Base-by-base conservation (phyloP, 2,113 vertebrate species). In the Psophia crepitans region DNA sequence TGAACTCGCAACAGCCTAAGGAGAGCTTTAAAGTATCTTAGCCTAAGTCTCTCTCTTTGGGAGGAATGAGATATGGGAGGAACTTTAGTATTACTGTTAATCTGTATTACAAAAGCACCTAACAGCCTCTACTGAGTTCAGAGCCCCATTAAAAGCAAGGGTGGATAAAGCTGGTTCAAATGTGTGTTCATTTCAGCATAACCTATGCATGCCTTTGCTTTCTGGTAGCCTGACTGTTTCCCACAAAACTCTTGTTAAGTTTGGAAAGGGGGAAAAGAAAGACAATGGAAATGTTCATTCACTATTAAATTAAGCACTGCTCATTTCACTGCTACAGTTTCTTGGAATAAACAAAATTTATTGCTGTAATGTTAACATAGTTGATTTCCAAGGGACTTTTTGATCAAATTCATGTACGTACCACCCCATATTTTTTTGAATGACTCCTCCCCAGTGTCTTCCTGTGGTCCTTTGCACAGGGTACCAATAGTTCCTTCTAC, bases 21-120 rank as follows among this genome's bases (percentile, higher is more conserved):
- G 48, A 97, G 83, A 96, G 92, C 87, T 96, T 96, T 96, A 94
- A 94, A 95, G 86, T 91, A 46, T 94, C 94, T 98, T 94, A 96
- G 81, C 84, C 79, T 96, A 97, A 96, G 88, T 95, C 90, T 69
- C 77, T 96, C 95, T 95, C 91, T 97, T 97, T 97, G 94, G 95
- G 81, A 97, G 84, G 84, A 97, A 95, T 89, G 89, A 97, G 95
- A 95, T 97, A 95, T 0, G 39, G 87, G 76, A 95, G 79, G 91
- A 97, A 97, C 92, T 95, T 93, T 20, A 95, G 73, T 53, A 86
- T 93, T 96, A 97, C 48, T 87, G 79, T 87, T 97, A 96, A 95
- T 97, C 94, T 95, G 85, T 96, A 63, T 95, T 95, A 97, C 90
- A 93, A 95, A 97, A 96, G 90, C 93, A 83, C 74, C 81, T 95